Conservation (phyloP, 2,888 invertebrate genomes). For the Apodemia hepburni region DNA sequence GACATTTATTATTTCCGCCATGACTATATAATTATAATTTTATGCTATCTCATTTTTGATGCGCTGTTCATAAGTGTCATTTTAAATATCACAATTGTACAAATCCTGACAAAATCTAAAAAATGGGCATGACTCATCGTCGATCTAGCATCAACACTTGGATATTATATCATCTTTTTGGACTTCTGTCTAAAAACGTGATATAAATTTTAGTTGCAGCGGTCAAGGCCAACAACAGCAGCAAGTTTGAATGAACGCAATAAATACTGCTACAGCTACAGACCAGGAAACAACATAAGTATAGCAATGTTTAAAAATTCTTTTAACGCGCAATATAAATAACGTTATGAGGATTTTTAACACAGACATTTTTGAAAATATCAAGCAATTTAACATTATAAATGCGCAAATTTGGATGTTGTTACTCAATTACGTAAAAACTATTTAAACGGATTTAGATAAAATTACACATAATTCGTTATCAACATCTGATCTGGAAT, state of each 20-base stretch:
- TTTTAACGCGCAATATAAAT: background rate
- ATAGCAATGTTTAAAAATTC: background rate
- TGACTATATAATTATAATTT: background rate
- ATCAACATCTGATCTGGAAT: too few relatives aligned
- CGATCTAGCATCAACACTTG: background rate
- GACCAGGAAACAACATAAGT: constrained; percentile 1
- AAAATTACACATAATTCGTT: too few relatives aligned
- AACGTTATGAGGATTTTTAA: too few relatives aligned
- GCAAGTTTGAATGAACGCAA: background rate
- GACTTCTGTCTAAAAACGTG: background rate
- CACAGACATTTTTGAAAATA: too few relatives aligned
- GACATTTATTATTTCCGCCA: background rate
- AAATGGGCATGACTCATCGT: background rate
- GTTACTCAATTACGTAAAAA: too few relatives aligned
- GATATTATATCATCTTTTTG: background rate
- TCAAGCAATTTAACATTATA: too few relatives aligned
- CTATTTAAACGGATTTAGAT: too few relatives aligned
- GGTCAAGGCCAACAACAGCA: background rate
- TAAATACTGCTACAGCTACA: background rate
- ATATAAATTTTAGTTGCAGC: constrained; percentile 1
- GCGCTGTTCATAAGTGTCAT: background rate
- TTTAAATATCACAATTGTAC: background rate
- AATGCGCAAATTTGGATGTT: too few relatives aligned
- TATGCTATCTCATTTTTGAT: background rate
- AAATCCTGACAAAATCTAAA: background rate